A percentile compares a stretch with the other conserved stretches of the same genome.
Evolutionary conservation across 2,888 invertebrate genomes (phyloP).

Genomic region (Cataglyphis livida): DNA sequence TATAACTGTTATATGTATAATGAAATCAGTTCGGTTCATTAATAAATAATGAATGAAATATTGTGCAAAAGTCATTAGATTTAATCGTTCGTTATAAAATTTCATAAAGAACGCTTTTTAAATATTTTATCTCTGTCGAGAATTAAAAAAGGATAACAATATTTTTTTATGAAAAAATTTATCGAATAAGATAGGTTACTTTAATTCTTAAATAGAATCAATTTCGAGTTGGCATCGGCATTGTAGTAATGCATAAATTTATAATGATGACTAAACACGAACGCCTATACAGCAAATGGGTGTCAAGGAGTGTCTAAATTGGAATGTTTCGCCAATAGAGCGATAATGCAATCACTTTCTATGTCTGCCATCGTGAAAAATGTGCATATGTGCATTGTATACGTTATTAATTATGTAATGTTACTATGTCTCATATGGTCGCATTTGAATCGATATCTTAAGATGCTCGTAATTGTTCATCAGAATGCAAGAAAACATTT

Average conservation of each 20-base stretch:
- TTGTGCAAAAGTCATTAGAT: neutral
- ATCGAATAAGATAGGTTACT: neutral
- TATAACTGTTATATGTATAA: neutral
- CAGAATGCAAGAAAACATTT: neutral
- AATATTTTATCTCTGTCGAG: neutral
- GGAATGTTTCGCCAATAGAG: constrained; percentile 24
- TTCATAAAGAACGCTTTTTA: neutral
- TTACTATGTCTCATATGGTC: neutral
- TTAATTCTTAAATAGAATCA: neutral
- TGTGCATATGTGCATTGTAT: constrained; percentile 15
- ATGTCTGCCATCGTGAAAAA: constrained; percentile 25
- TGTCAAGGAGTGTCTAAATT: constrained; percentile 65
- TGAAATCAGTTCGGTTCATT: neutral
- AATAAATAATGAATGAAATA: neutral
- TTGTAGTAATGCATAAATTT: constrained; percentile 48
- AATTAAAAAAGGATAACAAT: neutral
- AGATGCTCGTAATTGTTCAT: neutral
- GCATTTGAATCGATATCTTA: neutral
- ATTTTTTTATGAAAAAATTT: neutral
- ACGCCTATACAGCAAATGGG: constrained; percentile 48
- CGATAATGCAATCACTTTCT: constrained; percentile 11
- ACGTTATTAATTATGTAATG: constrained; percentile 55
- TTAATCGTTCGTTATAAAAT: neutral
- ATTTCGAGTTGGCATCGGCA: constrained; percentile 47
- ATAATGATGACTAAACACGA: constrained; percentile 51